Evolutionary conservation across 2,888 invertebrate genomes (phyloP).

Genomic region (Netelia fuscicornis): DNA sequence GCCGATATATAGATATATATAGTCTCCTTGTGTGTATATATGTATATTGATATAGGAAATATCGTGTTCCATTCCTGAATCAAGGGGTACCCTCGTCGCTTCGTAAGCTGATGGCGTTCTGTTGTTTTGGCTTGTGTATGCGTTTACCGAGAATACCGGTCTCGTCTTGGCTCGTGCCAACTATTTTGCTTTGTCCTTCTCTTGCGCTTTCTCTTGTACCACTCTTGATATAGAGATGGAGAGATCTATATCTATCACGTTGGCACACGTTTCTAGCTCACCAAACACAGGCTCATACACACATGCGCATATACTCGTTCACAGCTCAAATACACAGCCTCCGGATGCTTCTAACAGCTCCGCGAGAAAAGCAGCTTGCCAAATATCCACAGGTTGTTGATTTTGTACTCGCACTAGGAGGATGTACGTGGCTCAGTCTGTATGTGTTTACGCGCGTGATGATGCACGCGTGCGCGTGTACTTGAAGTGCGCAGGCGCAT

Average conservation of each 20-base stretch:
- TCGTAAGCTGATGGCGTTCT: background rate
- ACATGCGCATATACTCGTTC: conserved; percentile 3
- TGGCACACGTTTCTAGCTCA: conserved; percentile 47
- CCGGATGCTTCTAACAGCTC: conserved; percentile 34
- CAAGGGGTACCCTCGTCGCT: background rate
- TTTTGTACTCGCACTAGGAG: conserved; percentile 69
- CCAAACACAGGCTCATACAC: conserved; percentile 18
- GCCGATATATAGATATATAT: background rate
- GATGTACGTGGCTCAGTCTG: background rate
- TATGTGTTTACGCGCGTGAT: conserved; percentile 34
- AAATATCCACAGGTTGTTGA: conserved; percentile 84
- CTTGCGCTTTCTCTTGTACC: conserved; percentile 5
- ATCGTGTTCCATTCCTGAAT: background rate
- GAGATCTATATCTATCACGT: conserved; percentile 47
- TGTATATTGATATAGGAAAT: background rate
- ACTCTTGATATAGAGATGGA: conserved; percentile 13
- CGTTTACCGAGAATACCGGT: conserved; percentile 10
- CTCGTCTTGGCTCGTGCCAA: conserved; percentile 30
- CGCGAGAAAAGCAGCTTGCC: conserved; percentile 79
- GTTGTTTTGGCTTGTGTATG: conserved; percentile 30
- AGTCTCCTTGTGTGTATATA: background rate
- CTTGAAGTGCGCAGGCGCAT: too few relatives aligned
- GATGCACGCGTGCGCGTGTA: conserved; percentile 37
- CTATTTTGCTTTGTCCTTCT: conserved; percentile 35
- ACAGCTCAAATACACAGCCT: conserved; percentile 14